These are phyloP conservation scores for Paratilapia polleni DNA, from an alignment of 2,113 vertebrate species.

Conservation along the genomic window DNA sequence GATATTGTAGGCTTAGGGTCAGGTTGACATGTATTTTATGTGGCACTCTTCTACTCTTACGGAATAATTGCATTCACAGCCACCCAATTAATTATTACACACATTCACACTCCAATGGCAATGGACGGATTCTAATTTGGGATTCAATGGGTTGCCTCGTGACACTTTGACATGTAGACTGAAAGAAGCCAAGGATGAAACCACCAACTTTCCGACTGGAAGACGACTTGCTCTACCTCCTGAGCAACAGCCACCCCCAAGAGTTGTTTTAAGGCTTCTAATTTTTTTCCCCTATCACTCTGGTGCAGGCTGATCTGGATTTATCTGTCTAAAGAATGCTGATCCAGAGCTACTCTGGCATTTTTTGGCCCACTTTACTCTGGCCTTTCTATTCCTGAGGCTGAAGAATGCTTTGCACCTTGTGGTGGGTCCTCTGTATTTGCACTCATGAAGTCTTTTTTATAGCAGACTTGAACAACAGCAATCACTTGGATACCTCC, in stretches of 20 bases:
- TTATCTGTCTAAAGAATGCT: neutral
- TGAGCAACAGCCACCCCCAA: neutral
- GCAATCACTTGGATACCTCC: neutral
- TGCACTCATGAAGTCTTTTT: neutral
- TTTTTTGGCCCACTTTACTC: neutral
- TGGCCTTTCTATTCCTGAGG: neutral
- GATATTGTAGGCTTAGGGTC: no score
- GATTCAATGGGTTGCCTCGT: neutral
- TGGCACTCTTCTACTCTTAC: no score
- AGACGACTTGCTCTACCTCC: neutral
- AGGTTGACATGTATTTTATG: no score
- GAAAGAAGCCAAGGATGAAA: neutral
- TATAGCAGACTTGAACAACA: neutral
- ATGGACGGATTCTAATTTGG: neutral
- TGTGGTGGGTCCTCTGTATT: neutral
- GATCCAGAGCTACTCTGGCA: neutral
- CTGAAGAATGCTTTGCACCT: neutral
- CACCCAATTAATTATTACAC: neutral
- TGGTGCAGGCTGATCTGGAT: neutral
- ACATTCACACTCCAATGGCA: neutral
- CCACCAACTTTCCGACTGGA: neutral
- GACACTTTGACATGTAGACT: neutral
- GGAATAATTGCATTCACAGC: neutral
- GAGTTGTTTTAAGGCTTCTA: no score
- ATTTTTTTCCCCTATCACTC: neutral